Evolutionary conservation across 2,113 vertebrate genomes (phyloP).

Genomic region (Bothrops jararaca): DNA sequence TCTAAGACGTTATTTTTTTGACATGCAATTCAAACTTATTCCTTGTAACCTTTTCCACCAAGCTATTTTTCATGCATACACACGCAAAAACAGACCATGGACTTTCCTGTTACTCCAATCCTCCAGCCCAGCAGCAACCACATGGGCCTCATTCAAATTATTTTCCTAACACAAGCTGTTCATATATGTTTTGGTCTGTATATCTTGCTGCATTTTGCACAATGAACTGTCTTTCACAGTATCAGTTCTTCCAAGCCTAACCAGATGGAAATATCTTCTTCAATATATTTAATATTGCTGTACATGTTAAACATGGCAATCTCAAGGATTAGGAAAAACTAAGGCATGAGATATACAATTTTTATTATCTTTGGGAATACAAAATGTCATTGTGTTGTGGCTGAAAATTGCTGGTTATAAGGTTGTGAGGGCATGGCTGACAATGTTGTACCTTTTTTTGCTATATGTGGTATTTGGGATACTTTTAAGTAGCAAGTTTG

Average conservation of each 20-base stretch:
- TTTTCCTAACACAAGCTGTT: background rate
- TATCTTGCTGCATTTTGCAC: background rate
- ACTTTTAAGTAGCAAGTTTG: background rate
- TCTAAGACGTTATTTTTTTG: background rate
- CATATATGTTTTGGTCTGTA: background rate
- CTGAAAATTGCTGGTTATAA: background rate
- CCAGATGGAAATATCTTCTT: background rate
- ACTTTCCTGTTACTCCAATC: background rate
- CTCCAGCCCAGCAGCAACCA: background rate
- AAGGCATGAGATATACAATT: background rate
- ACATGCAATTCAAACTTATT: background rate
- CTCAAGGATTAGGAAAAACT: background rate
- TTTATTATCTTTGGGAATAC: background rate
- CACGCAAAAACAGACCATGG: too few relatives aligned
- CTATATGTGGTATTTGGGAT: background rate
- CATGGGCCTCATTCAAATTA: background rate
- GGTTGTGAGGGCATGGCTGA: background rate
- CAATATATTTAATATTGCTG: background rate
- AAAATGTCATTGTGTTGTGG: background rate
- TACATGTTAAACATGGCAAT: background rate
- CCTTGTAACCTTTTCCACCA: background rate
- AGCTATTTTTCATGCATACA: background rate
- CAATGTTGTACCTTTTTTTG: background rate
- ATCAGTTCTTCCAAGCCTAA: background rate
- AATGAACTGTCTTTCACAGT: background rate